A percentile compares a stretch with the other conserved stretches of the same genome.
phyloP scores from a whole-genome alignment of 1,140 invertebrate genomes.

The Cotesia typhae region DNA sequence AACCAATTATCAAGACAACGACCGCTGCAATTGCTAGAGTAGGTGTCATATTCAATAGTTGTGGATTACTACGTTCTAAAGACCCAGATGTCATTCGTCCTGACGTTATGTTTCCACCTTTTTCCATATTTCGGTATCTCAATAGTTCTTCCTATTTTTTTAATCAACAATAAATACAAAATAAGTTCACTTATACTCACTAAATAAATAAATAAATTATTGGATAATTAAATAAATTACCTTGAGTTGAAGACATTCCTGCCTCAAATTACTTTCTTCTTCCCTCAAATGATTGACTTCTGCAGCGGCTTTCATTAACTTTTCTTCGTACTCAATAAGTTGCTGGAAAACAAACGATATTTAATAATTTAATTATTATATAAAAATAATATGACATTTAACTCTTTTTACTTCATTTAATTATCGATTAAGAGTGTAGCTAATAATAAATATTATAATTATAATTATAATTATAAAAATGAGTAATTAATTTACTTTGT shows the following conservation, averaged over 20 bases:
- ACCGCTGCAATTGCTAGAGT: conserved; percentile 55
- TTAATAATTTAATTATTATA: conserved; percentile 28
- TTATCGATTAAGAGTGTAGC: conserved; percentile 27
- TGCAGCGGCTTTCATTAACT: conserved; percentile 74
- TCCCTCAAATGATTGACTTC: conserved; percentile 80
- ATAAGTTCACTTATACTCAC: neutral
- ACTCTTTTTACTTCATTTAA: neutral
- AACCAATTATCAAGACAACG: conserved; percentile 59
- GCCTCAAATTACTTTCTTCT: conserved; percentile 77
- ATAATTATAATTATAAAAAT: conserved; percentile 4
- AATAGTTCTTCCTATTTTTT: conserved; percentile 58
- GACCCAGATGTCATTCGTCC: conserved; percentile 47
- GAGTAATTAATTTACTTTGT: conserved; percentile 54
- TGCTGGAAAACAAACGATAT: conserved; percentile 41
- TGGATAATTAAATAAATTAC: conserved; percentile 57
- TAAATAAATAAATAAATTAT: conserved; percentile 6
- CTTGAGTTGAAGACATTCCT: conserved; percentile 84
- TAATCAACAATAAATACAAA: conserved; percentile 30
- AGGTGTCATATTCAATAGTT: conserved; percentile 45
- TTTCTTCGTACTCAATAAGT: conserved; percentile 60
- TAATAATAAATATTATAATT: conserved; percentile 21
- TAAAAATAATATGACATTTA: conserved; percentile 9
- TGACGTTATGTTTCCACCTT: conserved; percentile 49
- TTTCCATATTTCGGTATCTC: conserved; percentile 56
- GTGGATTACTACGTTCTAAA: conserved; percentile 47